phyloP scores from a whole-genome alignment of 2,113 vertebrate species.

The Sylvietta virens region DNA sequence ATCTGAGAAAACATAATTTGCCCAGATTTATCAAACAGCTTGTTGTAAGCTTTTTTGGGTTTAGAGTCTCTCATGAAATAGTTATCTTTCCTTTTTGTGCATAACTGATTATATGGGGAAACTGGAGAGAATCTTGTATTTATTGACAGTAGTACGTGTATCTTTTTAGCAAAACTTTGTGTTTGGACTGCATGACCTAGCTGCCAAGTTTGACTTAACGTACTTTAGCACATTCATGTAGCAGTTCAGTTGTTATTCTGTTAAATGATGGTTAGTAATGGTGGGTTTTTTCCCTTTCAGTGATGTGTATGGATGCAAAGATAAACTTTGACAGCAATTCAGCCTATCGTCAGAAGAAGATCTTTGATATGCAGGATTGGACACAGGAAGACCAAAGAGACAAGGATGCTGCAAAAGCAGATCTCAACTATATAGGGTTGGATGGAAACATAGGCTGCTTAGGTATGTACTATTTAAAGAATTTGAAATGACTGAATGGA shows the following conservation, averaged over 20 bases:
- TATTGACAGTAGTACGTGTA: background rate
- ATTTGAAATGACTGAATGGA: background rate
- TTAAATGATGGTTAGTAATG: background rate
- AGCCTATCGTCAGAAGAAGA: slow-evolving; percentile 89
- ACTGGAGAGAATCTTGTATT: background rate
- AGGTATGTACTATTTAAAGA: slow-evolving; percentile 69
- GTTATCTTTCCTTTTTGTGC: background rate
- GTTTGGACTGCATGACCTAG: background rate
- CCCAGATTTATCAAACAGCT: background rate
- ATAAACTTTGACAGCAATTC: slow-evolving; percentile 98
- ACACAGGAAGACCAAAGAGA: slow-evolving; percentile 93
- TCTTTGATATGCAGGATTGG: slow-evolving; percentile 93
- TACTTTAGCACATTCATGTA: background rate
- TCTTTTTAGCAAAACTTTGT: background rate
- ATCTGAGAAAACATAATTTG: background rate
- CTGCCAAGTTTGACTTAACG: background rate
- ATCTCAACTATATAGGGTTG: slow-evolving; percentile 96
- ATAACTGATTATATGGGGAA: background rate
- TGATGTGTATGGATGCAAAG: slow-evolving; percentile 99
- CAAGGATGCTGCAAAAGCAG: slow-evolving; percentile 84
- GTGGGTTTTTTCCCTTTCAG: slow-evolving; percentile 55
- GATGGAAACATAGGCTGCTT: slow-evolving; percentile 96
- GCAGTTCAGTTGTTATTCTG: background rate
- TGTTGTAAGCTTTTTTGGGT: background rate
- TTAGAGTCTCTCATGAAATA: background rate